These are phyloP conservation scores for Pipistrellus pipistrellus DNA, from an alignment of 2,797 vertebrate genomes.

Conservation along the genomic window DNA sequence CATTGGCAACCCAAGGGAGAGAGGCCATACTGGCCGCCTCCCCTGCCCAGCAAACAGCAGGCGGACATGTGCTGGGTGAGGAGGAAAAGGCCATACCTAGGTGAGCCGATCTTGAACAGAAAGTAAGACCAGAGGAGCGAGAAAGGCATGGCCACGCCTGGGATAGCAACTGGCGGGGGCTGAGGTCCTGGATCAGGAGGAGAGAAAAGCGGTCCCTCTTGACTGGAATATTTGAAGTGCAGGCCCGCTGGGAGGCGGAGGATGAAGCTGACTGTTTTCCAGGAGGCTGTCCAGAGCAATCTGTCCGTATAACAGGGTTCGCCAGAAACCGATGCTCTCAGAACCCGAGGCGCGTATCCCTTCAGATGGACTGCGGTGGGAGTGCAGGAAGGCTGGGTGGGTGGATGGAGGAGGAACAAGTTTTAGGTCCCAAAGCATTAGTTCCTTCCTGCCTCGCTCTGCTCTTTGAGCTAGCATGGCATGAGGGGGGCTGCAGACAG, in stretches of 20 bases:
- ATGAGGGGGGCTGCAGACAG: not conserved
- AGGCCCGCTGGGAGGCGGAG: not conserved
- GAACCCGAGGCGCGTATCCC: rapidly evolving
- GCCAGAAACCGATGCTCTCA: not conserved
- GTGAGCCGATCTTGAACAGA: not conserved
- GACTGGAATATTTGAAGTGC: not conserved
- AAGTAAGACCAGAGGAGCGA: not conserved
- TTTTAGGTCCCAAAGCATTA: not conserved
- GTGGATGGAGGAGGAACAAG: not conserved
- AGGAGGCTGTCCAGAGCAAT: not conserved
- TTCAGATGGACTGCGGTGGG: not conserved
- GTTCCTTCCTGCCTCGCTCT: not conserved
- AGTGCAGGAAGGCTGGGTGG: not conserved
- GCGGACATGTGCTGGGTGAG: not conserved
- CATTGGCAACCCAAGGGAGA: not conserved
- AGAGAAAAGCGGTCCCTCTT: not conserved
- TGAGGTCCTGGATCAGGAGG: not conserved
- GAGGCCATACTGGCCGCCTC: not conserved
- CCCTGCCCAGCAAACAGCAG: not conserved
- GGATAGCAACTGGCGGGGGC: not conserved
- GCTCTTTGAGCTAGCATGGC: not conserved
- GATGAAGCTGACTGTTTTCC: not conserved
- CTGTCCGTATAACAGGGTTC: not conserved
- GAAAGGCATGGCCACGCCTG: not conserved
- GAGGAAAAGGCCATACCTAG: not conserved